These are phyloP conservation scores for Leucania comma DNA, from an alignment of 2,888 invertebrate genomes.

Conservation along the genomic window DNA sequence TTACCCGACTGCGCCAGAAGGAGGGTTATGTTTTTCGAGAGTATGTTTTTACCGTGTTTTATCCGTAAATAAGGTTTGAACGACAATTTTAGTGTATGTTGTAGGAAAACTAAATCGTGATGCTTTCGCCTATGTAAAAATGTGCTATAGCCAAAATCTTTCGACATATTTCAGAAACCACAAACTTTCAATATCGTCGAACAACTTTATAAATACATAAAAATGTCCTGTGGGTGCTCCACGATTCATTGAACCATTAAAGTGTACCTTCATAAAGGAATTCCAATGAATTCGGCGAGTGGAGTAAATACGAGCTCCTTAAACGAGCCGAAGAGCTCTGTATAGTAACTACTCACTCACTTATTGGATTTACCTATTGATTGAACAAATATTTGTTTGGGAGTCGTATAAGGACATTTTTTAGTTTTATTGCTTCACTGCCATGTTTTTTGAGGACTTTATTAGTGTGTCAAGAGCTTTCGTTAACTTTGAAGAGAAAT, in stretches of 20 bases:
- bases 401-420: constrained; percentile 58
- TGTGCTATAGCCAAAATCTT: neutral
- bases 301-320: constrained; percentile 55
- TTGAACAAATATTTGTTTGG: constrained; percentile 68
- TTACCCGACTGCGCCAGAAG: no score
- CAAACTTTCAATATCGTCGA: neutral
- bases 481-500: constrained; percentile 25
- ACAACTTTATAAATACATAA: constrained; percentile 34
- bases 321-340: constrained; percentile 64
- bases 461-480: constrained; percentile 45
- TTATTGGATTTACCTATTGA: constrained; percentile 73
- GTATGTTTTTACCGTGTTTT: no score
- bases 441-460: constrained; percentile 39
- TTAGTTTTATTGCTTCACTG: constrained; percentile 46
- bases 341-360: constrained; percentile 63
- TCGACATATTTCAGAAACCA: constrained; percentile 1
- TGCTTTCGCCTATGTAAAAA: neutral
- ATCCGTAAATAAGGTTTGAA: no score
- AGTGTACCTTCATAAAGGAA: constrained; percentile 54
- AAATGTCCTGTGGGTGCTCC: constrained; percentile 16
- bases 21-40: no score
- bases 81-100: neutral
- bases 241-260: constrained; percentile 46
- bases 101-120: neutral
- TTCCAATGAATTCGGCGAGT: constrained; percentile 45